phyloP scores from a whole-genome alignment of 2,113 vertebrate genomes.

The Cisticola juncidis region DNA sequence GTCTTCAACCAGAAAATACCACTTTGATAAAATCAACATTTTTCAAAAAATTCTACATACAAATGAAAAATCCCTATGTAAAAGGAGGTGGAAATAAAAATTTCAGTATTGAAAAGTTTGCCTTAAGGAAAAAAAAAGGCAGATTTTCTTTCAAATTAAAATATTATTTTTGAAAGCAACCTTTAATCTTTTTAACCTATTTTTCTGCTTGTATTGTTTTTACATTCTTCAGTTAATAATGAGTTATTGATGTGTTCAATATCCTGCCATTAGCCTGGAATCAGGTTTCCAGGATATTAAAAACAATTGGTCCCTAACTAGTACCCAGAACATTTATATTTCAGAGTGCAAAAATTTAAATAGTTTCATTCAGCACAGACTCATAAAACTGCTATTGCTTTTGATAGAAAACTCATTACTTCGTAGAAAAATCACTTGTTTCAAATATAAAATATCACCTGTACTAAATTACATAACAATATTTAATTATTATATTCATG shows the following conservation, averaged over 20 bases:
- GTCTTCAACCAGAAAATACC: slow-evolving; percentile 12
- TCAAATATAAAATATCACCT: slow-evolving; percentile 1
- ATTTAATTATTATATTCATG: not conserved
- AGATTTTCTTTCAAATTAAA: not conserved
- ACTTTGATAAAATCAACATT: slow-evolving; percentile 21
- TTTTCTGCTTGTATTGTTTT: not conserved
- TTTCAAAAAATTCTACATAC: not conserved
- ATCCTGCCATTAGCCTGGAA: not conserved
- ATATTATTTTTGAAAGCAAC: not conserved
- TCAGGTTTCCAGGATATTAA: not conserved
- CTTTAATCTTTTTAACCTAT: not conserved
- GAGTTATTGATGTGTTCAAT: not conserved
- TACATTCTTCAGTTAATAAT: not conserved
- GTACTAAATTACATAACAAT: not conserved
- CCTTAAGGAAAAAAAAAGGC: not conserved
- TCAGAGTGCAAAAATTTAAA: not conserved
- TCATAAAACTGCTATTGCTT: not conserved
- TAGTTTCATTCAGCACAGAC: not conserved
- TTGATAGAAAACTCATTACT: not conserved
- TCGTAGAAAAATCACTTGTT: not conserved
- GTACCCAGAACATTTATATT: not conserved
- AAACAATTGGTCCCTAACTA: slow-evolving; percentile 2
- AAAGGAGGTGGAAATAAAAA: not conserved
- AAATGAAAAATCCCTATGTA: not conserved
- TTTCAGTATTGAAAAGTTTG: not conserved